Conservation (phyloP, 2,888 invertebrate genomes). For the Tinea pellionella region DNA sequence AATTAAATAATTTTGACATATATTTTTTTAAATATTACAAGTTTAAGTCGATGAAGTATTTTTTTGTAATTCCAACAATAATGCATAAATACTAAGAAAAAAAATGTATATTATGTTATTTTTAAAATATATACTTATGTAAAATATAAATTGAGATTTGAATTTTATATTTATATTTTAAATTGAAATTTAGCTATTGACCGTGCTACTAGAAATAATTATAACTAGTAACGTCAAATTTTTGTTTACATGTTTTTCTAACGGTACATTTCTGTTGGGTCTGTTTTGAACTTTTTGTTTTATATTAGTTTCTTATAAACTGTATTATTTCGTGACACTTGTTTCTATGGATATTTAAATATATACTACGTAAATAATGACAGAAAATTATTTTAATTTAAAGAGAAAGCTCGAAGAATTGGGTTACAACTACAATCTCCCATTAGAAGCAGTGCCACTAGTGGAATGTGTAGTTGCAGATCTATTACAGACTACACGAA, state of each 20-base stretch:
- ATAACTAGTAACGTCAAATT: neutral
- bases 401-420: constrained; percentile 82
- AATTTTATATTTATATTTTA: too few species aligned
- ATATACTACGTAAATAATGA: constrained; percentile 29
- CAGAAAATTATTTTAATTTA: constrained; percentile 53
- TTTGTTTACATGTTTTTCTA: constrained; percentile 1
- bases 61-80: too few species aligned
- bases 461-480: constrained; percentile 86
- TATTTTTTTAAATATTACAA: neutral
- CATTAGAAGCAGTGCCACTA: constrained; percentile 80
- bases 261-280: neutral
- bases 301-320: neutral
- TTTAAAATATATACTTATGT: too few species aligned
- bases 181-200: too few species aligned
- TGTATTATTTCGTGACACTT: neutral
- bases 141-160: too few species aligned
- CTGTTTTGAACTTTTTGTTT: neutral
- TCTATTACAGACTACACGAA: constrained; percentile 88
- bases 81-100: too few species aligned
- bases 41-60: too few species aligned
- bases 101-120: too few species aligned
- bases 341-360: neutral
- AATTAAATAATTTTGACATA: neutral
- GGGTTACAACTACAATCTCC: constrained; percentile 83
- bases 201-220: too few species aligned